A percentile compares a stretch with the other conserved stretches of the same genome.
Conservation (phyloP, 2,797 vertebrate species). For the Spinibarbus caldwelli region DNA sequence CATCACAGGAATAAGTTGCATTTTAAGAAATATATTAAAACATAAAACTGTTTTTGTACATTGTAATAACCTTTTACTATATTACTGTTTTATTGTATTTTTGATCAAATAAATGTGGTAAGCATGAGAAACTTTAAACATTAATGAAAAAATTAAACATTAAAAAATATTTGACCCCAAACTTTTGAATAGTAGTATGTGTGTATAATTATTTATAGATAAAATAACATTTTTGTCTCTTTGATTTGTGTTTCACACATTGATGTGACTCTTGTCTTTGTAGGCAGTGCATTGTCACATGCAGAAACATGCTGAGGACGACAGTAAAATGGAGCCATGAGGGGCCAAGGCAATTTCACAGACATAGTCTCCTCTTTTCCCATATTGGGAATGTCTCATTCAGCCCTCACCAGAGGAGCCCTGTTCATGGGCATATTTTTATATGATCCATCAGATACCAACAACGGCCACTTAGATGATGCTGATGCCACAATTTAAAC, state of each 20-base stretch:
- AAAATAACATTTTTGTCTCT: not conserved
- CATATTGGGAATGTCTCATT: slow-evolving; percentile 68
- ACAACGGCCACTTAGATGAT: slow-evolving; percentile 40
- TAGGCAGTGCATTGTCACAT: slow-evolving; percentile 89
- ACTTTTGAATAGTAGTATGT: not conserved
- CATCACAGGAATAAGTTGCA: not conserved
- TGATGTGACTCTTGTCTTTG: slow-evolving; percentile 37
- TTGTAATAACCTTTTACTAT: not conserved
- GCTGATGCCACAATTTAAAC: slow-evolving; percentile 9
- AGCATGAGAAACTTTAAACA: not conserved
- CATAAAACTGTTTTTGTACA: not conserved
- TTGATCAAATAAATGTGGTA: not conserved
- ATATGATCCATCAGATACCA: slow-evolving; percentile 39
- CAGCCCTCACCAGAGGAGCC: slow-evolving; percentile 60
- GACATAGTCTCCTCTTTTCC: slow-evolving; percentile 56
- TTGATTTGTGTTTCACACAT: not conserved
- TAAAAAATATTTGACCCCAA: not conserved
- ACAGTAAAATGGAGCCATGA: slow-evolving; percentile 85
- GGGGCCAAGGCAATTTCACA: slow-evolving; percentile 43
- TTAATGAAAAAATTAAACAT: too few species aligned
- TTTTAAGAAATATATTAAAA: not conserved
- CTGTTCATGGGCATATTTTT: slow-evolving; percentile 47
- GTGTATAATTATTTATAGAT: not conserved
- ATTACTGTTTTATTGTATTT: not conserved
- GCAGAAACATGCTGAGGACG: slow-evolving; percentile 90